Percentiles rank a stretch among this genome's conserved stretches.
Evolutionary conservation across 1,140 invertebrate genomes (phyloP).

Genomic region (Carposina sasakii): DNA sequence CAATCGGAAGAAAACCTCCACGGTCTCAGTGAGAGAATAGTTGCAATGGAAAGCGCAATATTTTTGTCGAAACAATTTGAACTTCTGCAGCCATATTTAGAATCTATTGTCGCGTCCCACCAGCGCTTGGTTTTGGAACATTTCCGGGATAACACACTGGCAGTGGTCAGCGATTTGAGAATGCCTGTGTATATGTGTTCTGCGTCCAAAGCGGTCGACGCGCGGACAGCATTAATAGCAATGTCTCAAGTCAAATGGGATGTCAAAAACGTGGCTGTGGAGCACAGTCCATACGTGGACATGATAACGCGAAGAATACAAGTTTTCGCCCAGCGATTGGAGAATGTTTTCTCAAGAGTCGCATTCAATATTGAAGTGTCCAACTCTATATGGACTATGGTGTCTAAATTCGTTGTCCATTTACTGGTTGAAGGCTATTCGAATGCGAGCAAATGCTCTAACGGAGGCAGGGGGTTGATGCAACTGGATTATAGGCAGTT

Average conservation of each 20-base stretch:
- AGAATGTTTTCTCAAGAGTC: conserved; percentile 78
- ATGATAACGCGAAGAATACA: conserved; percentile 84
- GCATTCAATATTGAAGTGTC: conserved; percentile 81
- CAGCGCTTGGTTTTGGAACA: conserved; percentile 81
- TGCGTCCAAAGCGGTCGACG: conserved; percentile 85
- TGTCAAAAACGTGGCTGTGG: conserved; percentile 94
- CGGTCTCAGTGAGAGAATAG: conserved; percentile 88
- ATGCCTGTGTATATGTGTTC: conserved; percentile 90
- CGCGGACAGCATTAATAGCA: conserved; percentile 82
- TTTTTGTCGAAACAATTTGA: conserved; percentile 92
- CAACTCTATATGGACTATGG: conserved; percentile 88
- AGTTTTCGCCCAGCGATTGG: conserved; percentile 83
- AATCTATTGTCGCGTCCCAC: conserved; percentile 77
- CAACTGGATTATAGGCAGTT: conserved; percentile 98
- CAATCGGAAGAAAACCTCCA: conserved; percentile 81
- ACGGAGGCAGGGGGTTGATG: conserved; percentile 96
- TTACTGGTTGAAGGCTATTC: conserved; percentile 96
- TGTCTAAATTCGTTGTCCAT: conserved; percentile 87
- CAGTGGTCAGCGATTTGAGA: conserved; percentile 81
- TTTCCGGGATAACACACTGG: conserved; percentile 84
- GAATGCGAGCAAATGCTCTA: conserved; percentile 94
- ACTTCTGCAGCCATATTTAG: conserved; percentile 86
- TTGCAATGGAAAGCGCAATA: conserved; percentile 93
- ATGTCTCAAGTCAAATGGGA: conserved; percentile 98
- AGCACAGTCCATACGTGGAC: conserved; percentile 93